These are phyloP conservation scores for Conus ventricosus DNA, from an alignment of 1,140 invertebrate genomes.

Conservation along the genomic window DNA sequence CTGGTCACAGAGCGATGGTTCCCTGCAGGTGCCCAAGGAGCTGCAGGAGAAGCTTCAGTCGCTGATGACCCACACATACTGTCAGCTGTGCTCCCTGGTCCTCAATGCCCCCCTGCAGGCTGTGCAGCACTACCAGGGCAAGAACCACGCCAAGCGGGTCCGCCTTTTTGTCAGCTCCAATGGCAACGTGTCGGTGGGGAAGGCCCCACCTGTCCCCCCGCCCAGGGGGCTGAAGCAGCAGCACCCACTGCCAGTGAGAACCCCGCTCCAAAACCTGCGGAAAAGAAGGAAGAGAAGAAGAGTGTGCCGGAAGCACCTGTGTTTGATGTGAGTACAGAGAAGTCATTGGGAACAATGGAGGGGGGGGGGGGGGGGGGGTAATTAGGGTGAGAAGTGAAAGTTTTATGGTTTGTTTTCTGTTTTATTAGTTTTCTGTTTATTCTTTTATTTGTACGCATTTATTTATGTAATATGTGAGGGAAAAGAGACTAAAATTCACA, in stretches of 20 bases:
- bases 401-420: too few species aligned
- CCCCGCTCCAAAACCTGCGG: not conserved
- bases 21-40: constrained; percentile 16
- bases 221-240: not conserved
- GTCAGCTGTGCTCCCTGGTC: constrained; percentile 78
- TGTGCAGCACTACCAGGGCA: constrained; percentile 79
- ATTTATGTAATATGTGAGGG: too few species aligned
- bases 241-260: not conserved
- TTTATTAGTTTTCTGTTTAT: too few species aligned
- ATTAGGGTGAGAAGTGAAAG: too few species aligned
- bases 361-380: not conserved
- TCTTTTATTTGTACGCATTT: too few species aligned
- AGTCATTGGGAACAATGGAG: too few species aligned
- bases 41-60: constrained; percentile 20
- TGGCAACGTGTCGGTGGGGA: not conserved
- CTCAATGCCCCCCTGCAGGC: constrained; percentile 79
- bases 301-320: not conserved
- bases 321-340: not conserved
- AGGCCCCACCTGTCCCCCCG: not conserved
- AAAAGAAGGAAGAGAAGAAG: not conserved
- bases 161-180: constrained; percentile 27
- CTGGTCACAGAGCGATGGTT: not conserved
- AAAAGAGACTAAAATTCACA: too few species aligned
- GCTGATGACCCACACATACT: constrained; percentile 63
- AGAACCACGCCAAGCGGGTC: constrained; percentile 75